Base-by-base conservation (phyloP, 2,888 invertebrate species). In the Gymnocheta viridis region DNA sequence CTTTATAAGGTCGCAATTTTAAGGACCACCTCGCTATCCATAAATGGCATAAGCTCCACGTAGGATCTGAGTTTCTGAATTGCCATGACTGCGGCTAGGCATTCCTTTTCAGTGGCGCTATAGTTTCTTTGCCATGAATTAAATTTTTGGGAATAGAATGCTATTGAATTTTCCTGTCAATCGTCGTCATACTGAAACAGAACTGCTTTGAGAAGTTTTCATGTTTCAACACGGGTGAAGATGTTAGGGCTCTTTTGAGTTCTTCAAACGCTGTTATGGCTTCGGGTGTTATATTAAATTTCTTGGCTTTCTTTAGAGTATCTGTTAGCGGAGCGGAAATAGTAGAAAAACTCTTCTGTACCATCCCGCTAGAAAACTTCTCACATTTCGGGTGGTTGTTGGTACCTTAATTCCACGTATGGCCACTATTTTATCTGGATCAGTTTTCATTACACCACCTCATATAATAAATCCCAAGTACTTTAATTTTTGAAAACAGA, bases 1-100 rank as follows among this genome's bases (percentile, higher is more conserved):
- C 88, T 60, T 86, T 87, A 29, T 17, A 47, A 6, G 17, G 74
- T 49, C 81, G 86, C 84, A 82, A 78, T 87, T 88, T 64, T 4
- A 85, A 38, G 0, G 78, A 79, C 85, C 82, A 89, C 6, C 88
- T 35, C 0, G 88, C 88, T 24, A 89, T 51, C 22, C 87, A 56
- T 44, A 17, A 44, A 44, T 4, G n/a, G 17, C 38, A 44, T 44
- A 5, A 44, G 5, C 49, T 86, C 83, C 0, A 85, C 60, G 19
- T 86, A 86, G 0, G 82, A 77, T 3, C 86, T 49, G 22, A 85
- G 83, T 22, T 82, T 83, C 35, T 80, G 82, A 0, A 86, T 17
- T 0, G 72, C 72, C 29, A 58, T 12, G 0, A 58, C 35, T 49
- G 49, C 22, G 9, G 49, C 22, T 3, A 49, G 9, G 4, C 12